Evolutionary conservation across 1,140 invertebrate species (phyloP), one percentile per base, ranked within the genome.

Genomic region (Drosophila nannoptera): DNA sequence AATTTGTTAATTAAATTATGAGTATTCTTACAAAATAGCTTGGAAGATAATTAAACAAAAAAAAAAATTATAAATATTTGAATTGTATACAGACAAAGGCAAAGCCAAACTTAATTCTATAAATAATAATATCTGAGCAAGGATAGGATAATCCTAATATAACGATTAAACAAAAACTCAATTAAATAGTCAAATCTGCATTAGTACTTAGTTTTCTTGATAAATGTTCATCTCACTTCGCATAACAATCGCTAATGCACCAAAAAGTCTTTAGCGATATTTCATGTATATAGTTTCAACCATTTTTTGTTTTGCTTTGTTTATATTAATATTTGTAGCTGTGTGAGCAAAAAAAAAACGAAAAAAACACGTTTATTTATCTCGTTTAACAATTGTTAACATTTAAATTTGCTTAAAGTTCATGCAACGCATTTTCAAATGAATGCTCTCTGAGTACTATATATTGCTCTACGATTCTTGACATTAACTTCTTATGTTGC

Each of bases 401-500:
- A 68, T 65, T 73, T 68, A 38, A 53, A 54, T 63, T 54, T 42
- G 33, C 59, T 67, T 70, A 64, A 65, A 59, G 66, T 63, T 46
- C 33, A 83, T 78, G 78, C 78, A 65, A 83, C 73, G 75, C 68
- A 78, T 82, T 72, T 22, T 77, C n/a, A 75, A 75, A 56, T 82
- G 72, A 76, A 77, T 73, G 62, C 38, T 75, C 38, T 76, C 69
- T 67, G 63, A 77, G 48, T 86, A 77, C 54, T 81, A 75, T 53
- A 75, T 75, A 81, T 86, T 86, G 77, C 81, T 84, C 80, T 71
- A 77, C 50, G 62, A 63, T 84, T 69, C 52, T 50, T 31, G 32
- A 42, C 32, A 14, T 56, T 22, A 33, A 70, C 35, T 54, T 43
- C 14, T 14, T 54, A 46, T 64, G 52, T 45, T 55, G 60, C 67